Percentiles rank a stretch among this genome's conserved stretches.
Conservation (phyloP, 64 coral and sea anemone genomes). For the Catalaphyllia jardinei region DNA sequence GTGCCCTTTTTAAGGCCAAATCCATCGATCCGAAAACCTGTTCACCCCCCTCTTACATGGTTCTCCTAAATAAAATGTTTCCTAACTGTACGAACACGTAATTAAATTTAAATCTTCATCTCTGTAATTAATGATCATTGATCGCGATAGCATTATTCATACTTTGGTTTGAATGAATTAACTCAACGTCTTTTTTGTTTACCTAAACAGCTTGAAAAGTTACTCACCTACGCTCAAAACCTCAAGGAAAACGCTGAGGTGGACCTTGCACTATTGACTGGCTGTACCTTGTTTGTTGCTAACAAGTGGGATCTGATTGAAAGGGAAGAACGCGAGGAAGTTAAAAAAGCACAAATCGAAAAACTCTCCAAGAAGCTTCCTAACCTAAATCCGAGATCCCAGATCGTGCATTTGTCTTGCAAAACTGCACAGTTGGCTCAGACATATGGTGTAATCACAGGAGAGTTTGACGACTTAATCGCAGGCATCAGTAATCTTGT, state of each 20-base stretch:
- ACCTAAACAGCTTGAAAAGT: neutral
- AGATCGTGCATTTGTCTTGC: neutral
- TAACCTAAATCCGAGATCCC: neutral
- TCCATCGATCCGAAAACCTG: no score
- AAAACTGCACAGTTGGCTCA: neutral
- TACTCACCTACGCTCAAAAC: neutral
- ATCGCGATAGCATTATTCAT: no score
- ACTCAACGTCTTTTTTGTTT: neutral
- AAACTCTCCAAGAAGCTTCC: neutral
- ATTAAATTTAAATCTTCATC: no score
- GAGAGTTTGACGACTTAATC: conserved; percentile 13
- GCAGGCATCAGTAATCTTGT: neutral
- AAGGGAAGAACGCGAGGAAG: neutral
- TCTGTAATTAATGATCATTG: no score
- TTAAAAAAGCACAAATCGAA: neutral
- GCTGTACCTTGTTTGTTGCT: neutral
- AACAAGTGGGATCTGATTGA: conserved; percentile 24
- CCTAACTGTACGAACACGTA: no score
- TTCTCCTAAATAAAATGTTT: no score
- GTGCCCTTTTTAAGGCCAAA: no score
- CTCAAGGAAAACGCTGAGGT: neutral
- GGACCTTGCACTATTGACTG: neutral
- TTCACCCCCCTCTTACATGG: no score
- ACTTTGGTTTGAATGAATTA: no score
- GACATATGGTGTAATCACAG: neutral